Percentiles rank a stretch among this genome's conserved stretches.
Evolutionary conservation across 2,797 vertebrate genomes (phyloP).

Genomic region (Cercopithecus petaurista): DNA sequence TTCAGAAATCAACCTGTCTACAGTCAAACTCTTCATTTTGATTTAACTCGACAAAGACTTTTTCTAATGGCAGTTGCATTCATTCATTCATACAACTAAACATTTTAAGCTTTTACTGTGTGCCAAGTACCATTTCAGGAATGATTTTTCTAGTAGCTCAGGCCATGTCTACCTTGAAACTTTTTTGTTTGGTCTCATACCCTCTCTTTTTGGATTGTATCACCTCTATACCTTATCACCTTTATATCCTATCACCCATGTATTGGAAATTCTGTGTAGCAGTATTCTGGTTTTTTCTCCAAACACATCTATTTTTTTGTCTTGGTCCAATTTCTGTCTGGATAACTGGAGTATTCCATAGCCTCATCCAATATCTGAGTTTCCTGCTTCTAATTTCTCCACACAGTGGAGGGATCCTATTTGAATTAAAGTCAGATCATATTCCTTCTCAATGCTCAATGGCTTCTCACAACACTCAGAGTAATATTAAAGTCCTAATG

Average conservation of each 20-base stretch:
- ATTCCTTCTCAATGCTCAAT: not conserved
- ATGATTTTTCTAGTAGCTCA: not conserved
- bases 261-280: not conserved
- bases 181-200: not conserved
- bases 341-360: not conserved
- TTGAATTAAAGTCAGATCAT: not conserved
- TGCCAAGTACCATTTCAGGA: not conserved
- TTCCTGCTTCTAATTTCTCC: not conserved
- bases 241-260: not conserved
- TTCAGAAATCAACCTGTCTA: not conserved
- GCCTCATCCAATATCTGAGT: not conserved
- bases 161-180: not conserved
- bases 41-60: not conserved
- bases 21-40: not conserved
- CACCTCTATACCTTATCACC: not conserved
- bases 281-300: not conserved
- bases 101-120: not conserved
- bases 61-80: not conserved
- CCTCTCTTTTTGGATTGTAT: not conserved
- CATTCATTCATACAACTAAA: not conserved
- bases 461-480: not conserved
- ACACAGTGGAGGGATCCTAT: not conserved
- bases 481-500: not conserved
- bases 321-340: not conserved
- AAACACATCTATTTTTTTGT: not conserved